Percentiles rank a stretch among this genome's conserved stretches.
phyloP scores from a whole-genome alignment of 2,113 vertebrate genomes.

The Xiphophorus hellerii region DNA sequence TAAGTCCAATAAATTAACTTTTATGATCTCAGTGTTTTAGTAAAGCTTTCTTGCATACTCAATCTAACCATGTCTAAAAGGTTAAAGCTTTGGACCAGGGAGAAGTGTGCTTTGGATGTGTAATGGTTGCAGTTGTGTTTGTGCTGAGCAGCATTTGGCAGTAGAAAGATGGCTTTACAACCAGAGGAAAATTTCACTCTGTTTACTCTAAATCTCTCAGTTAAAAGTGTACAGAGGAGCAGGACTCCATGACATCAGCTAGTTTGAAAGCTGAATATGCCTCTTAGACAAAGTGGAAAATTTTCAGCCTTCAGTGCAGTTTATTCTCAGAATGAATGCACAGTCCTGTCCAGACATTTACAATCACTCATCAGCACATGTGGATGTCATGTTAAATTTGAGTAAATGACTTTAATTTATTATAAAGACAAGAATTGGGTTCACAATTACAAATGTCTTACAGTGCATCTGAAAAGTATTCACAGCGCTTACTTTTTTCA shows the following conservation, averaged over 20 bases:
- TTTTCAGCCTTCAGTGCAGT: not conserved
- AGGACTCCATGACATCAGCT: constrained; percentile 7
- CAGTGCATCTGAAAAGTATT: too few species aligned
- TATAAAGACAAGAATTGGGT: not conserved
- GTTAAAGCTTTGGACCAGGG: not conserved
- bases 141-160: constrained; percentile 14
- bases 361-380: not conserved
- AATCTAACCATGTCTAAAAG: not conserved
- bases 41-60: not conserved
- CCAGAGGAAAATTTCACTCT: constrained; percentile 19
- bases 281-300: constrained; percentile 1
- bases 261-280: constrained; percentile 7
- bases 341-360: not conserved
- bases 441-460: not conserved
- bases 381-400: not conserved
- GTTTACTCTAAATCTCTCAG: constrained; percentile 17
- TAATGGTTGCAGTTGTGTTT: constrained; percentile 1
- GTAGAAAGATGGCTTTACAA: constrained; percentile 11
- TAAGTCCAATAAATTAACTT: not conserved
- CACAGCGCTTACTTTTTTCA: too few species aligned
- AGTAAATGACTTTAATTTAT: not conserved
- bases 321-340: not conserved
- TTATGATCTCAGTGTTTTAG: not conserved
- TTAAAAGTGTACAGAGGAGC: constrained; percentile 5
- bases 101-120: not conserved